Base-by-base conservation (phyloP, 2,797 vertebrate species). In the Thunnus albacares region DNA sequence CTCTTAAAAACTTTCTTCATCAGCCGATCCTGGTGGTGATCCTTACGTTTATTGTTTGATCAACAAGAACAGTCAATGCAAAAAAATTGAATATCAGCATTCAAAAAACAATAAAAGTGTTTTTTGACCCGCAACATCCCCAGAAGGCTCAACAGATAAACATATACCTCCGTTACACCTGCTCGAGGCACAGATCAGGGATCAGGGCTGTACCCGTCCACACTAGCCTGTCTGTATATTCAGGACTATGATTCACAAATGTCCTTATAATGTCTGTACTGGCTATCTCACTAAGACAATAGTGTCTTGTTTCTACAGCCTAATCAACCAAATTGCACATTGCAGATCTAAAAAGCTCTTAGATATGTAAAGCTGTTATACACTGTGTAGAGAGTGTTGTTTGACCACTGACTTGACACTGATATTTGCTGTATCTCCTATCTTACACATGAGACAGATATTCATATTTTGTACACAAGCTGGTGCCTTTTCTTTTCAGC, bases 391-490 rank as follows among this genome's bases (percentile, higher is more conserved):
- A 65, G 43, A 43, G 45, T 28, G 43, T 35, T 80, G 59, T 83
- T 80, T 86, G 51, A 79, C 66, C 28, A 7, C 26, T 53, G 64
- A 60, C n/a, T 56, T 67, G 60, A 79, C 67, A 51, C 28, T 62
- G 68, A 83, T 69, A 65, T 86, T 87, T 77, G 53, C 63, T 60
- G 35, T 75, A 67, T 78, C 73, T 78, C 43, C 63, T 7, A 22
- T 79, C 38, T 83, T 68, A 79, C 65, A 85, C 53, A 78, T 10
- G 11, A 47, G 35, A 56, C 59, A 35, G 38, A 82, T 63, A 76
- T 74, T 69, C 76, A 64, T 72, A 51, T 28, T 87, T 76, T 87
- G 70, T 63, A 85, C 68, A 81, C 51, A 82, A 82, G 67, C 75
- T 68, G 49, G 10, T 66, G 67, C 58, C 66, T 84, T 60, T 76